Evolutionary conservation across 2,113 vertebrate species (phyloP).

Genomic region (Montifringilla adamsi): DNA sequence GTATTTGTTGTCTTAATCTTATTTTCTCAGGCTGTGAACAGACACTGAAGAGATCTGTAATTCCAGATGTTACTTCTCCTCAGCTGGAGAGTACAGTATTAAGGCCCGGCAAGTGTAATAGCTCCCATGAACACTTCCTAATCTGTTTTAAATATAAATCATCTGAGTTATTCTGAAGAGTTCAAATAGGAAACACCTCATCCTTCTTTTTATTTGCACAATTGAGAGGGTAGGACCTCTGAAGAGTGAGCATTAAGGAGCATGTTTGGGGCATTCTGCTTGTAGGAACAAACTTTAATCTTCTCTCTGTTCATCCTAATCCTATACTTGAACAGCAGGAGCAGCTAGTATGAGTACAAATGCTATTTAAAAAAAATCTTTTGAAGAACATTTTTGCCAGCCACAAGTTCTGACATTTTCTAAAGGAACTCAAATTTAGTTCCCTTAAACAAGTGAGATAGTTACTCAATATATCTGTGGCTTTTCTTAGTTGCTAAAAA

Average conservation of each 20-base stretch:
- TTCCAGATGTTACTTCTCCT: background rate
- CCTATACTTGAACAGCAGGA: background rate
- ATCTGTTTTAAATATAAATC: background rate
- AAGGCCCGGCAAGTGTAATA: background rate
- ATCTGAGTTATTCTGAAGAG: background rate
- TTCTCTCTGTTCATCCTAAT: background rate
- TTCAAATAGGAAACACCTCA: background rate
- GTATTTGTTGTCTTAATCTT: background rate
- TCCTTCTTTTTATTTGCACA: background rate
- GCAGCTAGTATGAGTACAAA: background rate
- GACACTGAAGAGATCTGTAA: background rate
- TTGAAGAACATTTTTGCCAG: background rate
- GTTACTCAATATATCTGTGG: background rate
- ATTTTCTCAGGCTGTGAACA: background rate
- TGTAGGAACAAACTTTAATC: background rate
- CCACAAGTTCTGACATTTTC: background rate
- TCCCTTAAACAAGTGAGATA: background rate
- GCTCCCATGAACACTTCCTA: background rate
- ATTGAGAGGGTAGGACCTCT: background rate
- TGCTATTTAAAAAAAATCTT: background rate
- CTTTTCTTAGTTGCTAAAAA: background rate
- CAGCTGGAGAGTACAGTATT: background rate
- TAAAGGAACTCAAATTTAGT: background rate
- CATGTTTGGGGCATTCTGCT: background rate
- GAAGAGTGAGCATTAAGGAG: background rate